Evolutionary conservation across 2,113 vertebrate species (phyloP), one percentile per base, ranked within the genome.

Genomic region (Aythya baeri): DNA sequence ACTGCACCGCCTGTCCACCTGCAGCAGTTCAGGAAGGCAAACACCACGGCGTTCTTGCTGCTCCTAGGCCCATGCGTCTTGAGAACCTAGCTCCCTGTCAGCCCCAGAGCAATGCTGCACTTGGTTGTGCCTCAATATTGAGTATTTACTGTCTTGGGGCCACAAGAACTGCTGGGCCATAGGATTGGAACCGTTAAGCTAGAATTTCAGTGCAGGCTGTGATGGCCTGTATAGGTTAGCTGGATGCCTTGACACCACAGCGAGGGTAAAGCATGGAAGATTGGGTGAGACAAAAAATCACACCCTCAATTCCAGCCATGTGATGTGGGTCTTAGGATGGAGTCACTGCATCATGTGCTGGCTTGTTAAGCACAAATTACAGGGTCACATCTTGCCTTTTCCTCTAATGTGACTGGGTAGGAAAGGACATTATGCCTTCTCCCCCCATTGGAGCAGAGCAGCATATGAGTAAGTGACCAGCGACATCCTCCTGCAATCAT

Each of bases 371-470:
- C 55, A 26, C 22, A 59, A 65, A 50, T 27, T 50, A 36, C 34
- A 46, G 29, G 25, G 52, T 83, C 52, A 26, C 20, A 32, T 22
- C 71, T 74, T 2, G 3, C 34, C 70, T 67, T 58, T 58, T 73
- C 71, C 59, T 52, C 66, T 62, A 55, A 54, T 4, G 17, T 3
- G n/a, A 20, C 9, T 34, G 58, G 3, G 59, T 83, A 79, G 57
- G 41, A 84, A 63, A 78, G 79, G 41, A 31, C 36, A 71, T 58
- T 0, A 9, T 8, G 49, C 55, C 32, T 84, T 80, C 63, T 82
- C 65, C 43, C 84, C 76, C 88, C 91, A 88, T 54, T 86, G 91
- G 89, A 83, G 43, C 32, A 70, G 41, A 36, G 88, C 75, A 91
- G 46, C 89, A 34, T 49, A 82, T 96, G 86, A 91, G 36, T 18